A percentile compares a stretch with the other conserved stretches of the same genome.
Conservation (phyloP, 1,140 invertebrate species). For the Maconellicoccus hirsutus region DNA sequence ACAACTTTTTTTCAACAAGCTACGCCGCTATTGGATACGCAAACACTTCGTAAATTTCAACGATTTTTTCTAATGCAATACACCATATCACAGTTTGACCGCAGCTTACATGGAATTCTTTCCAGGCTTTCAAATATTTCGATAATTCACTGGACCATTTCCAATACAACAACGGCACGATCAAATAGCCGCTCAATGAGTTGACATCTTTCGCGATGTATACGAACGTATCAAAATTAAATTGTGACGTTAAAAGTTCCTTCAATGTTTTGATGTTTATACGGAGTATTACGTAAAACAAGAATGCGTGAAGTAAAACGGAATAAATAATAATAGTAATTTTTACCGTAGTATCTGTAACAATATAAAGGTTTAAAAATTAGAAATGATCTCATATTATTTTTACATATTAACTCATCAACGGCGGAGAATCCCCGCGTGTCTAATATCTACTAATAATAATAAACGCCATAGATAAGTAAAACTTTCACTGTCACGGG, state of each 20-base stretch:
- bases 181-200: background rate
- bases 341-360: background rate
- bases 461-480: too few relatives aligned
- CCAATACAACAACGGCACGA: background rate
- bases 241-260: background rate
- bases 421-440: too few relatives aligned
- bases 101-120: background rate
- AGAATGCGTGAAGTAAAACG: background rate
- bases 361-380: background rate
- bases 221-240: background rate
- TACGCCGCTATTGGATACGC: too few relatives aligned
- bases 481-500: too few relatives aligned
- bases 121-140: background rate
- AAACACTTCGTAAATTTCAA: too few relatives aligned
- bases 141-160: background rate
- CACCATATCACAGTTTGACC: too few relatives aligned
- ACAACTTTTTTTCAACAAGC: too few relatives aligned
- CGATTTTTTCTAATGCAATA: too few relatives aligned
- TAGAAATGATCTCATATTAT: too few relatives aligned
- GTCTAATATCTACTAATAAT: too few relatives aligned
- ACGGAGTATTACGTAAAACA: background rate
- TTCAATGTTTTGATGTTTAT: background rate
- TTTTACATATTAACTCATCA: too few relatives aligned
- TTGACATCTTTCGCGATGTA: background rate
- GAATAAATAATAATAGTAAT: background rate